phyloP scores from a whole-genome alignment of 2,113 vertebrate genomes.

The Capra hircus region DNA sequence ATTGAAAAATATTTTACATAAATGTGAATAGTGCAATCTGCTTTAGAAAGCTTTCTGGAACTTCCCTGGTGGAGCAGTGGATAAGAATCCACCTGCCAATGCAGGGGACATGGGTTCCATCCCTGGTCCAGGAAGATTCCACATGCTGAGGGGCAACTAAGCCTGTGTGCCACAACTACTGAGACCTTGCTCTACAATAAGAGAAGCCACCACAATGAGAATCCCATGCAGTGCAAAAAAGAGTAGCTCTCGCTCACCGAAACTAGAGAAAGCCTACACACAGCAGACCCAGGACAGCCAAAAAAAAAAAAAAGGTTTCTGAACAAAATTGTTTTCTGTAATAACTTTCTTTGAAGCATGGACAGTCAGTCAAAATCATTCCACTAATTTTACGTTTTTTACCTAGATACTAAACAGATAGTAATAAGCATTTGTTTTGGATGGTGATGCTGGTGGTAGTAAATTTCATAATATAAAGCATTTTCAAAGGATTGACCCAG shows the following conservation, averaged over 20 bases:
- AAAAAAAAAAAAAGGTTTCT: background rate
- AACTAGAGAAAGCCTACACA: background rate
- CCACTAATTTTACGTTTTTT: background rate
- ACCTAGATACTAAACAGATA: background rate
- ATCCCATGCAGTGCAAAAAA: background rate
- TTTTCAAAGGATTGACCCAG: background rate
- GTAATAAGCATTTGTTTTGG: background rate
- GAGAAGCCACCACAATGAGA: background rate
- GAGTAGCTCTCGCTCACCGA: background rate
- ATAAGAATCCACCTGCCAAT: background rate
- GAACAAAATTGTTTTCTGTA: background rate
- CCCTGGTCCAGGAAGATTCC: background rate
- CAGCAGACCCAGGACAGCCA: background rate
- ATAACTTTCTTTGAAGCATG: background rate
- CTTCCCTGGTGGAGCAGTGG: background rate
- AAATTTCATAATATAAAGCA: background rate
- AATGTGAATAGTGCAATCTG: background rate
- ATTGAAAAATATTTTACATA: background rate
- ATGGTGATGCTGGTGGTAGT: background rate
- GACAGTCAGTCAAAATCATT: background rate
- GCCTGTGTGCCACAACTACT: background rate
- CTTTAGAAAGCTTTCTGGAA: background rate
- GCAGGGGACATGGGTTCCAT: background rate
- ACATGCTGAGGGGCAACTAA: background rate
- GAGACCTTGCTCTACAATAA: background rate